Percentiles rank a stretch among this genome's conserved stretches.
phyloP scores from a whole-genome alignment of 2,888 invertebrate genomes.

The Anagyrus pseudococci region DNA sequence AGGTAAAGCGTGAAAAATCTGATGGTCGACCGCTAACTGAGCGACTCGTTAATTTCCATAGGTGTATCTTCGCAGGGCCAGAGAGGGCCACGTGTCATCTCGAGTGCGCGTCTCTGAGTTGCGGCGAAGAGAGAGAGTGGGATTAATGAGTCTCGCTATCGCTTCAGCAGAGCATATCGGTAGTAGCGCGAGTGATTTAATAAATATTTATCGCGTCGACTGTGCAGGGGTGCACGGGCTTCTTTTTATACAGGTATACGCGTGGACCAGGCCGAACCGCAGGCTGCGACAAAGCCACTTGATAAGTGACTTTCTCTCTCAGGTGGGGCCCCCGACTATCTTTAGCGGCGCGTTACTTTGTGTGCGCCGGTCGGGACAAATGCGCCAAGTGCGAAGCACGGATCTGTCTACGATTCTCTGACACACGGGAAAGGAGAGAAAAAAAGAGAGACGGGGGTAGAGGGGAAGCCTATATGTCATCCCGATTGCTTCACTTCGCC shows the following conservation, averaged over 20 bases:
- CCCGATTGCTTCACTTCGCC: conserved; percentile 31
- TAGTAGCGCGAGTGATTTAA: conserved; percentile 23
- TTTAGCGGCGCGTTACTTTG: not conserved
- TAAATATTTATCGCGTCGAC: conserved; percentile 35
- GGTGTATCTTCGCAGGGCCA: too few species aligned
- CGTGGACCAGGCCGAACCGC: conserved; percentile 12
- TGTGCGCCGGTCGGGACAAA: not conserved
- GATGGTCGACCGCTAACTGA: not conserved
- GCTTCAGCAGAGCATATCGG: too few species aligned
- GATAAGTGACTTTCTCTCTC: conserved; percentile 35
- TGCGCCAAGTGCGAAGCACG: too few species aligned
- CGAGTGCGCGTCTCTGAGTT: too few species aligned
- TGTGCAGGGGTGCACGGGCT: too few species aligned
- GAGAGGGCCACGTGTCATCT: too few species aligned
- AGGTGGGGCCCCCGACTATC: conserved; percentile 22
- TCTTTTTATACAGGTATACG: conserved; percentile 1
- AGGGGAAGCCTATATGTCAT: too few species aligned
- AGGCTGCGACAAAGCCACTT: conserved; percentile 14
- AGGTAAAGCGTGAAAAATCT: conserved; percentile 25
- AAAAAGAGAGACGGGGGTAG: too few species aligned
- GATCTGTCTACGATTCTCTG: too few species aligned
- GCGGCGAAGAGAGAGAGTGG: too few species aligned
- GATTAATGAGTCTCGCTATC: too few species aligned
- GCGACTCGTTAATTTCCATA: conserved; percentile 29
- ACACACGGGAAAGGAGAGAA: too few species aligned